Conservation (phyloP, 2,888 invertebrate species). For the Chaetogeoica ovagalla region DNA sequence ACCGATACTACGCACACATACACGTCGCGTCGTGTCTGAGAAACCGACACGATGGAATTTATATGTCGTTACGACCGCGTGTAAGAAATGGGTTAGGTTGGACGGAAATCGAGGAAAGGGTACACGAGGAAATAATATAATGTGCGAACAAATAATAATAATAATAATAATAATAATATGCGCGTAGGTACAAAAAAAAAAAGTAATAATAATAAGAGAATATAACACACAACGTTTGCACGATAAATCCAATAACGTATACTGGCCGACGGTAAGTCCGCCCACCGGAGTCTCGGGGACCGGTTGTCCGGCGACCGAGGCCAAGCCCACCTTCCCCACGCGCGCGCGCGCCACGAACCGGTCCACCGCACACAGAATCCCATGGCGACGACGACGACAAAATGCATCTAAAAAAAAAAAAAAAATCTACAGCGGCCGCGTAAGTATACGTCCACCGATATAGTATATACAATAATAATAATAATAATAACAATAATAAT, state of each 20-base stretch:
- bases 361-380: conserved; percentile 53
- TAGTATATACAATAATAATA: neutral
- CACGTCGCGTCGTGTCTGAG: too few relatives aligned
- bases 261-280: conserved; percentile 63
- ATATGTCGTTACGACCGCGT: too few relatives aligned
- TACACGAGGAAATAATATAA: too few relatives aligned
- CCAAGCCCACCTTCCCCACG: conserved; percentile 60
- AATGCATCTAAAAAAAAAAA: conserved; percentile 23
- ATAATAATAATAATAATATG: too few relatives aligned
- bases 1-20: too few relatives aligned
- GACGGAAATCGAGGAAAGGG: too few relatives aligned
- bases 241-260: conserved; percentile 41
- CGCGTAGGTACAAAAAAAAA: neutral
- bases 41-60: too few relatives aligned
- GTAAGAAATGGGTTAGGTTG: too few relatives aligned
- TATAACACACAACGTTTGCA: too few relatives aligned
- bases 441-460: neutral
- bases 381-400: conserved; percentile 36
- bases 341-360: conserved; percentile 55
- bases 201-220: neutral
- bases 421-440: conserved; percentile 1
- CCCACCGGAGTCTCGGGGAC: conserved; percentile 63
- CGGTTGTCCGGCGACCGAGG: conserved; percentile 61
- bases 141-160: too few relatives aligned
- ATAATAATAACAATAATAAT: neutral